Evolutionary conservation across 2,797 vertebrate genomes (phyloP).

Genomic region (Petrocephalus schoutedeni): DNA sequence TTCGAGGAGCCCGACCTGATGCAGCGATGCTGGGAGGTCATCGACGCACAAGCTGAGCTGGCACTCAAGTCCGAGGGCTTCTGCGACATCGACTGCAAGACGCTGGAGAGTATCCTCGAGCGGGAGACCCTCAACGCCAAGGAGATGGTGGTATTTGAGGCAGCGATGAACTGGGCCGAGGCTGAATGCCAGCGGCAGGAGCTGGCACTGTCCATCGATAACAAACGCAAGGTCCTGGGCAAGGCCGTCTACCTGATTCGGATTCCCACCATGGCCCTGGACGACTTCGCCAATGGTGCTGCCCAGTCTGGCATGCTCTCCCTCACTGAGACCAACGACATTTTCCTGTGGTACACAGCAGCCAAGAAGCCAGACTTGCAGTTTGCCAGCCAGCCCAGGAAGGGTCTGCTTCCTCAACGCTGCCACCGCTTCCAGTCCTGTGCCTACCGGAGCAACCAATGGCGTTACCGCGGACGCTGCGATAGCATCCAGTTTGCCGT

Average conservation of each 20-base stretch:
- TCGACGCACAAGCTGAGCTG: constrained; percentile 92
- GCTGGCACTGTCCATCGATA: constrained; percentile 79
- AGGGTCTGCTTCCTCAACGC: constrained; percentile 83
- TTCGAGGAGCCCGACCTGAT: constrained; percentile 97
- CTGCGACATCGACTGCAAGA: constrained; percentile 94
- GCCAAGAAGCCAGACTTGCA: constrained; percentile 89
- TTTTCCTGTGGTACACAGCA: constrained; percentile 97
- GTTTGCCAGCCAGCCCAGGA: constrained; percentile 85
- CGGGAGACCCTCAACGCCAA: constrained; percentile 96
- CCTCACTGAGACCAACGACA: constrained; percentile 93
- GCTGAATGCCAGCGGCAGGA: constrained; percentile 93
- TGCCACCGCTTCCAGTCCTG: constrained; percentile 98
- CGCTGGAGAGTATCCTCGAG: constrained; percentile 90
- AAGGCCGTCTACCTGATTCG: constrained; percentile 89
- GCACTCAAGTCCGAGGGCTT: constrained; percentile 94
- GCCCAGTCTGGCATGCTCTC: constrained; percentile 92
- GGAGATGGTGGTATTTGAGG: constrained; percentile 96
- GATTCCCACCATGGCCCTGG: constrained; percentile 90
- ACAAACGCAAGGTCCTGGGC: constrained; percentile 89
- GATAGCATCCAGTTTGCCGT: constrained; percentile 98
- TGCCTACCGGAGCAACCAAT: constrained; percentile 96
- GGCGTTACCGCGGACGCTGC: constrained; percentile 94
- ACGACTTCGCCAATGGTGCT: constrained; percentile 93
- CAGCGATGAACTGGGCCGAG: constrained; percentile 89
- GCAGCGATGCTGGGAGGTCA: constrained; percentile 98